A percentile compares a stretch with the other conserved stretches of the same genome.
Conservation (phyloP, 1,140 invertebrate species). For the Sweltsa coloradensis region DNA sequence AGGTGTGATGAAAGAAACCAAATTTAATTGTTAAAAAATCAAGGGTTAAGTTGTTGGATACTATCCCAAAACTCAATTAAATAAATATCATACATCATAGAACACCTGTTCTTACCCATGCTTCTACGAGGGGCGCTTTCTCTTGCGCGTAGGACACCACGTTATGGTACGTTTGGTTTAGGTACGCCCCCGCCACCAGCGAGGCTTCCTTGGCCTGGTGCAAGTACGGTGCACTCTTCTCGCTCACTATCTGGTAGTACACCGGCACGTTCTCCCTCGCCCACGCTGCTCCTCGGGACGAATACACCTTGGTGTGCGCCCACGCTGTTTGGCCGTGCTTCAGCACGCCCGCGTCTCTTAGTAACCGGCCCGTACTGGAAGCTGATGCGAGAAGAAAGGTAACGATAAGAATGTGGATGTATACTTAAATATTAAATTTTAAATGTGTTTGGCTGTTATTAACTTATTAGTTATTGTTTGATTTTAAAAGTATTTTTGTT, state of each 20-base stretch:
- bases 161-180: conserved; percentile 35
- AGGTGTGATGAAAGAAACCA: no score
- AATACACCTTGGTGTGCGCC: conserved; percentile 38
- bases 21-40: no score
- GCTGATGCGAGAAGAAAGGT: conserved; percentile 31
- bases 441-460: not conserved
- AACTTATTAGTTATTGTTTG: conserved; percentile 17
- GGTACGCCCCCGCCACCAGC: conserved; percentile 37
- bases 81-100: no score
- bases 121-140: conserved; percentile 45
- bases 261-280: conserved; percentile 50
- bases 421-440: conserved; percentile 7
- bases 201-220: conserved; percentile 42
- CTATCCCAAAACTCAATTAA: no score
- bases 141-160: conserved; percentile 36
- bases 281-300: conserved; percentile 21
- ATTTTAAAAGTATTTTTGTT: no score
- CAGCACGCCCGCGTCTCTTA: conserved; percentile 44
- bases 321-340: conserved; percentile 45
- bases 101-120: conserved; percentile 44
- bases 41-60: no score
- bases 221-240: conserved; percentile 41
- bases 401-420: conserved; percentile 9
- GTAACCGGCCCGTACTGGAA: conserved; percentile 38
- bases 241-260: conserved; percentile 41